Conservation (phyloP, 2,797 vertebrate genomes). For the Channallabes apus region DNA sequence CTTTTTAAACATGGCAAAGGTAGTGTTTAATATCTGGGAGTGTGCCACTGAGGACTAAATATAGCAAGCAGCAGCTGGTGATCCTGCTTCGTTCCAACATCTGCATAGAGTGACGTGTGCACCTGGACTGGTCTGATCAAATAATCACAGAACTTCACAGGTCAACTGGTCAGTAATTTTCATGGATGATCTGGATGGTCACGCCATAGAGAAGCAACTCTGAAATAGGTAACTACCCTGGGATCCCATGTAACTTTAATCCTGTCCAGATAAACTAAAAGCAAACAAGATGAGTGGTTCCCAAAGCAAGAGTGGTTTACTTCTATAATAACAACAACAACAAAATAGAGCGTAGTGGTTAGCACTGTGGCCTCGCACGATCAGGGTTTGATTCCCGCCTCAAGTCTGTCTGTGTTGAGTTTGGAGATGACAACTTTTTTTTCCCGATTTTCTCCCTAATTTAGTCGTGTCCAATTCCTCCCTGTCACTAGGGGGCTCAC, state of each 20-base stretch:
- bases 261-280: neutral
- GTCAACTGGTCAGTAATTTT: neutral
- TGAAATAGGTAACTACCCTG: too few species aligned
- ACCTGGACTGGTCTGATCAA: neutral
- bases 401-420: too few species aligned
- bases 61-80: neutral
- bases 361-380: too few species aligned
- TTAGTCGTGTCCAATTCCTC: too few species aligned
- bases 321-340: too few species aligned
- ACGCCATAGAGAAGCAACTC: neutral
- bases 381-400: too few species aligned
- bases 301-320: neutral
- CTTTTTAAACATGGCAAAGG: too few species aligned
- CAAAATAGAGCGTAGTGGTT: too few species aligned
- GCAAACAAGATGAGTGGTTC: neutral
- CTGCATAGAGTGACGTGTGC: neutral
- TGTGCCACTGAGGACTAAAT: neutral
- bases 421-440: too few species aligned
- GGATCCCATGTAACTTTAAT: neutral
- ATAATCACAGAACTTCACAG: neutral
- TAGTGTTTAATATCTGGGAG: too few species aligned
- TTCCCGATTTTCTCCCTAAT: too few species aligned
- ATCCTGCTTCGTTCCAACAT: neutral
- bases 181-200: neutral
- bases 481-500: too few species aligned